phyloP scores from a whole-genome alignment of 2,113 vertebrate genomes.

The Sphaerodactylus townsendi region DNA sequence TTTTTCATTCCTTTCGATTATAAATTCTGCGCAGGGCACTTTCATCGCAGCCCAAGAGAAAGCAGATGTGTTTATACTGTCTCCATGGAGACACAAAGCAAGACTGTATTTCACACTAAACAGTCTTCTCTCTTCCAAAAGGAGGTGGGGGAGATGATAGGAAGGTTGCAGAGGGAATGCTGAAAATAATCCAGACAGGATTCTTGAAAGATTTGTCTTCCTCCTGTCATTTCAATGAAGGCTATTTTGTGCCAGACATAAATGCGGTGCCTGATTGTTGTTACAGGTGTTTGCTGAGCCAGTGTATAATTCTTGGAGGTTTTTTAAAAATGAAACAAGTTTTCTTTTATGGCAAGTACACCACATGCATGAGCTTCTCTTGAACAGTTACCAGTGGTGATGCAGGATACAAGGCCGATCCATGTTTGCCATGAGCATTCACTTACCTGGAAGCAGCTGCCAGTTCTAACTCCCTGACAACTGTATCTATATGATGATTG shows the following conservation, averaged over 20 bases:
- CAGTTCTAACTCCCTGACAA: not conserved
- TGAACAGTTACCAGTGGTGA: not conserved
- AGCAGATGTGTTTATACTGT: slow-evolving; percentile 72
- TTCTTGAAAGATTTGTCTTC: slow-evolving; percentile 12
- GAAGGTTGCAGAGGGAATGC: slow-evolving; percentile 18
- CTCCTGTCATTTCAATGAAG: slow-evolving; percentile 22
- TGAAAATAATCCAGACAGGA: slow-evolving; percentile 35
- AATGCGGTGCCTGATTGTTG: not conserved
- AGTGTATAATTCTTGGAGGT: not conserved
- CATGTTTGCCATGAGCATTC: not conserved
- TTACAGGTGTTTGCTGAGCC: not conserved
- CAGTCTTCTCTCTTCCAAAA: slow-evolving; percentile 58
- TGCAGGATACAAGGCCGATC: not conserved
- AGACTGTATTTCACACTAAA: slow-evolving; percentile 39
- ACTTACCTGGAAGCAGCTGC: not conserved
- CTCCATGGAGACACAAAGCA: slow-evolving; percentile 70
- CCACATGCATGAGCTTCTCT: not conserved
- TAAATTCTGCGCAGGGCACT: slow-evolving; percentile 39
- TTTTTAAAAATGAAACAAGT: not conserved
- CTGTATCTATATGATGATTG: not conserved
- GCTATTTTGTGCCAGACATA: slow-evolving; percentile 25
- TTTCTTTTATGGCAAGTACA: not conserved
- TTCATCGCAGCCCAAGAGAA: slow-evolving; percentile 35
- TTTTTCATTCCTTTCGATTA: slow-evolving; percentile 21
- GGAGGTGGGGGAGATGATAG: slow-evolving; percentile 13